A percentile compares a stretch with the other conserved stretches of the same genome.
These are phyloP conservation scores for Acholoe squamosa DNA, from an alignment of 2,888 invertebrate genomes.

Conservation along the genomic window DNA sequence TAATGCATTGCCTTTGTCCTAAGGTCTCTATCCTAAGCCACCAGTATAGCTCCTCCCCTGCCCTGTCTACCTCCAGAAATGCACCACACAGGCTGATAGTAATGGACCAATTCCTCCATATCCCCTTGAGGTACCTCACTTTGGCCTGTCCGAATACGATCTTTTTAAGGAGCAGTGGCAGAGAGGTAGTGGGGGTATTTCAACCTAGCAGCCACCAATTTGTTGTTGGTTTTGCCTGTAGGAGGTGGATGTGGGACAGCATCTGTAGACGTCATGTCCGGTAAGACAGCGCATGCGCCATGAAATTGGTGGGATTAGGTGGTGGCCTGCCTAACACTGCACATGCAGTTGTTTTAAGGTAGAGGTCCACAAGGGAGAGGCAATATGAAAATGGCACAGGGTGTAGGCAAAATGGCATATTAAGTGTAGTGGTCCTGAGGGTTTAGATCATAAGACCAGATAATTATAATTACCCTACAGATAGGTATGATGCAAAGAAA, in stretches of 20 bases:
- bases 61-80: background rate
- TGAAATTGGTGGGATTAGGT: slow-evolving; percentile 25
- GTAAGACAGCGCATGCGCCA: background rate
- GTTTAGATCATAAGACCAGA: too few species aligned
- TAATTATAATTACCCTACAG: too few species aligned
- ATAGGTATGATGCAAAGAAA: too few species aligned
- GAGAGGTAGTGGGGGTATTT: background rate
- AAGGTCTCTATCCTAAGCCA: too few species aligned
- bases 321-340: background rate
- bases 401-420: too few species aligned
- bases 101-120: background rate
- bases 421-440: too few species aligned
- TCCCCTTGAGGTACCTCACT: background rate
- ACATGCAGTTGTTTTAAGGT: background rate
- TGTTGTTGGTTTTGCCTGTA: background rate
- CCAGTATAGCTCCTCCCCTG: too few species aligned
- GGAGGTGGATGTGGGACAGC: background rate
- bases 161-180: background rate
- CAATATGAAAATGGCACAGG: too few species aligned
- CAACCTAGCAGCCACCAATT: background rate
- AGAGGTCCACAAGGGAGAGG: background rate
- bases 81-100: background rate
- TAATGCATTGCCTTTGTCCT: too few species aligned
- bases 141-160: slow-evolving; percentile 6
- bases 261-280: background rate